A percentile compares a stretch with the other conserved stretches of the same genome.
These are phyloP conservation scores for Naso thynnoides DNA, from an alignment of 2,797 vertebrate genomes.

Conservation along the genomic window DNA sequence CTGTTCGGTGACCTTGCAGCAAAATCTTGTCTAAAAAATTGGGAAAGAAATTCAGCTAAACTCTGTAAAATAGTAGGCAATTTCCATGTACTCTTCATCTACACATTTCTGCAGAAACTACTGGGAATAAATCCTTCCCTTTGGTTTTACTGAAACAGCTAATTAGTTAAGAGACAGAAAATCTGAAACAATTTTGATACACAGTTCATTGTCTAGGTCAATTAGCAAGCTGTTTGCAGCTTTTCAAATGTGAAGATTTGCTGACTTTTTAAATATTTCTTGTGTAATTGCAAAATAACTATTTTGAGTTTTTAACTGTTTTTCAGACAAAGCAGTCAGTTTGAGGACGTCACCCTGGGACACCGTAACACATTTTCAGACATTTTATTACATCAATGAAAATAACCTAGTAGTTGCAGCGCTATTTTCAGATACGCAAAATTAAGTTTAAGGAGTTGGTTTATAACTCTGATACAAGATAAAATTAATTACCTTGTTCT, in stretches of 20 bases:
- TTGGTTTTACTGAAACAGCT: background rate
- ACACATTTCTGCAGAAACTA: background rate
- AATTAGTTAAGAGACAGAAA: background rate
- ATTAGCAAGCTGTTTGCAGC: background rate
- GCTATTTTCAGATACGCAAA: constrained; percentile 7
- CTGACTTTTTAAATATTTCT: background rate
- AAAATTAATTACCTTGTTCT: background rate
- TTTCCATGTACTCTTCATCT: background rate
- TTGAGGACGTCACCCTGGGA: background rate
- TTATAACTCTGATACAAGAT: constrained; percentile 9
- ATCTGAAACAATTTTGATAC: background rate
- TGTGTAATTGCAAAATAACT: background rate
- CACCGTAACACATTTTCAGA: background rate
- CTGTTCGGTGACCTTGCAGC: background rate
- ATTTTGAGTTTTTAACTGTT: background rate
- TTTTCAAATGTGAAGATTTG: background rate
- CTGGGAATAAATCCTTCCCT: background rate
- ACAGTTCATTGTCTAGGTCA: background rate
- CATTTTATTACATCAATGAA: background rate
- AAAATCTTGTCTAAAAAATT: background rate
- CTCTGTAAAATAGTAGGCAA: background rate
- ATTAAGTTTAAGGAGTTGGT: constrained; percentile 6
- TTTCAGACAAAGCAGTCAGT: background rate
- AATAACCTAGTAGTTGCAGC: constrained; percentile 5
- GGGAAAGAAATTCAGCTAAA: background rate